Conservation (phyloP, 2,797 vertebrate species). For the Sebastes itinus region DNA sequence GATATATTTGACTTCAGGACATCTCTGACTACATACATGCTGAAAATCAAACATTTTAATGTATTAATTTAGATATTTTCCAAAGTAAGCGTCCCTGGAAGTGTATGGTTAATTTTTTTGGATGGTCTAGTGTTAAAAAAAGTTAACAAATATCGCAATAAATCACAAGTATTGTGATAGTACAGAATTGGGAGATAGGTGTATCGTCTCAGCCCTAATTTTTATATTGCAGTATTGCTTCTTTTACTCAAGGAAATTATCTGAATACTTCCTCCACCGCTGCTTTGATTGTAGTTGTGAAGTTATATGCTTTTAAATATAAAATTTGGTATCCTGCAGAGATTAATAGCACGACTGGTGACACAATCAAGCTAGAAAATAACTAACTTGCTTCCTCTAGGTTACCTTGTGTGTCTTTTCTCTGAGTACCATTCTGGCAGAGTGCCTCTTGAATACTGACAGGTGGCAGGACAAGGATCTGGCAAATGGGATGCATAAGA, state of each 20-base stretch:
- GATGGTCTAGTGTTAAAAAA: too few relatives aligned
- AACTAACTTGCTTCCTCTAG: background rate
- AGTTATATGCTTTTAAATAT: background rate
- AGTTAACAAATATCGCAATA: too few relatives aligned
- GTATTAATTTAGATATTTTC: too few relatives aligned
- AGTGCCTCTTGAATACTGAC: slow-evolving; percentile 1
- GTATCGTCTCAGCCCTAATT: background rate
- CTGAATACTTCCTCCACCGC: background rate
- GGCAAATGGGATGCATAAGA: background rate
- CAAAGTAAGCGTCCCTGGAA: too few relatives aligned
- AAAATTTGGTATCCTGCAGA: background rate
- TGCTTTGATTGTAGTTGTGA: background rate
- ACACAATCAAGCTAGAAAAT: background rate
- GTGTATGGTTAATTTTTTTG: too few relatives aligned
- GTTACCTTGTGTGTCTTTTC: background rate
- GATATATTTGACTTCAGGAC: too few relatives aligned
- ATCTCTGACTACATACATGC: too few relatives aligned
- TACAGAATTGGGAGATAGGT: too few relatives aligned
- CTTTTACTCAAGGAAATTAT: background rate
- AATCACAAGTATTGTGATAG: too few relatives aligned
- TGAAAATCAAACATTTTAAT: too few relatives aligned
- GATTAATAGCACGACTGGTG: background rate
- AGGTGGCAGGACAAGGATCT: slow-evolving; percentile 10
- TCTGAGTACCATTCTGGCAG: background rate
- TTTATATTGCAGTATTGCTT: background rate